Conservation (phyloP, 2,797 vertebrate species). For the Phyllotis vaccarum region DNA sequence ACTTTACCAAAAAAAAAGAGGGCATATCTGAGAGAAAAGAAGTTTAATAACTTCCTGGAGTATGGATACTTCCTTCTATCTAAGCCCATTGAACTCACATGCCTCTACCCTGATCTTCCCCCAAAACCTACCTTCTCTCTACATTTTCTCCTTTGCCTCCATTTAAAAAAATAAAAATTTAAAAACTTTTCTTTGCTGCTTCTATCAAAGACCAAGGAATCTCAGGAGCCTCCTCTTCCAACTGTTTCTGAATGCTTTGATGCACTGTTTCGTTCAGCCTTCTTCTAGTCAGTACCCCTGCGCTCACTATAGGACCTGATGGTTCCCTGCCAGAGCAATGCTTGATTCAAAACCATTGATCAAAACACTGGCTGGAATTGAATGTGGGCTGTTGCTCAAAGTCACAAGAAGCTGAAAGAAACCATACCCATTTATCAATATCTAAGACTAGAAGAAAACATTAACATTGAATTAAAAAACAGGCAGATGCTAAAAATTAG, state of each 20-base stretch:
- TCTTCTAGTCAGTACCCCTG: neutral
- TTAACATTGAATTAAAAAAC: neutral
- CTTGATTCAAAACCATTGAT: neutral
- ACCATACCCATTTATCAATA: neutral
- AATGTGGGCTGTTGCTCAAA: neutral
- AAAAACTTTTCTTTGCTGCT: neutral
- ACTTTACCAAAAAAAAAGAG: slow-evolving; percentile 51
- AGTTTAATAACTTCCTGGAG: neutral
- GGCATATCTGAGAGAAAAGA: slow-evolving; percentile 16
- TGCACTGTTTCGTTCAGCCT: neutral
- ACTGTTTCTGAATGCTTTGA: neutral
- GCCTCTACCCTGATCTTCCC: neutral
- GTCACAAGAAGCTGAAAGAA: neutral
- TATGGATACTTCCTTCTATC: neutral
- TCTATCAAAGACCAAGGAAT: neutral
- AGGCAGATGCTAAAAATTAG: neutral
- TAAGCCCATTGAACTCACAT: neutral
- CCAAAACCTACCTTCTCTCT: neutral
- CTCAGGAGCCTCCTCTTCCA: neutral
- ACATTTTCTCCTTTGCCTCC: neutral
- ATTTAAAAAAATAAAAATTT: neutral
- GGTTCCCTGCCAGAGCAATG: neutral
- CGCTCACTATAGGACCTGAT: neutral
- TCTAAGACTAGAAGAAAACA: neutral
- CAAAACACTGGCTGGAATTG: neutral